phyloP scores from a whole-genome alignment of 2,888 invertebrate species.

The Orthosia gracilis region DNA sequence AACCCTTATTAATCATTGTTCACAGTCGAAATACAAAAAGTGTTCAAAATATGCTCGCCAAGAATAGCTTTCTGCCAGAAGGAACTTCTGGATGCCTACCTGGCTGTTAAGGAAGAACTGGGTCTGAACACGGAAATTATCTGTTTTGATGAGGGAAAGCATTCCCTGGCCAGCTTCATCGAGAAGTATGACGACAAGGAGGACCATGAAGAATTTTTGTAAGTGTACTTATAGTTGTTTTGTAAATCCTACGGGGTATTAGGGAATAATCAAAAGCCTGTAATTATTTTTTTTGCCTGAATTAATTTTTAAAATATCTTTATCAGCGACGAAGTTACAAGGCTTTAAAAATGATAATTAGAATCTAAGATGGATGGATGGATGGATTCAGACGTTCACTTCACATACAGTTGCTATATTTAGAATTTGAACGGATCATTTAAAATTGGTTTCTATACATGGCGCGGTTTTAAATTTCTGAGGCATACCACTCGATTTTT shows the following conservation, averaged over 20 bases:
- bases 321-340: too few species aligned
- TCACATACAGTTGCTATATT: too few species aligned
- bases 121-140: constrained; percentile 74
- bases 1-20: constrained; percentile 33
- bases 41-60: constrained; percentile 77
- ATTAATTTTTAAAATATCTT: too few species aligned
- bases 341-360: too few species aligned
- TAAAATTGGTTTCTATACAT: too few species aligned
- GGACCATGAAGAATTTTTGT: constrained; percentile 75
- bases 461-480: too few species aligned
- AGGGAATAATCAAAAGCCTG: too few species aligned
- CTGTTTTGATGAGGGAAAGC: constrained; percentile 76
- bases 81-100: constrained; percentile 69
- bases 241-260: not conserved
- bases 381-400: too few species aligned
- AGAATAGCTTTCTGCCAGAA: constrained; percentile 81
- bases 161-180: constrained; percentile 75
- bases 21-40: constrained; percentile 79
- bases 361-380: too few species aligned
- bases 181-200: constrained; percentile 67
- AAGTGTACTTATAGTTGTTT: constrained; percentile 61
- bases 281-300: too few species aligned
- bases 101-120: constrained; percentile 69
- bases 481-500: too few species aligned
- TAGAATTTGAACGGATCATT: too few species aligned